phyloP scores from a whole-genome alignment of 1,140 invertebrate species.

The Aphaenogaster rudis region DNA sequence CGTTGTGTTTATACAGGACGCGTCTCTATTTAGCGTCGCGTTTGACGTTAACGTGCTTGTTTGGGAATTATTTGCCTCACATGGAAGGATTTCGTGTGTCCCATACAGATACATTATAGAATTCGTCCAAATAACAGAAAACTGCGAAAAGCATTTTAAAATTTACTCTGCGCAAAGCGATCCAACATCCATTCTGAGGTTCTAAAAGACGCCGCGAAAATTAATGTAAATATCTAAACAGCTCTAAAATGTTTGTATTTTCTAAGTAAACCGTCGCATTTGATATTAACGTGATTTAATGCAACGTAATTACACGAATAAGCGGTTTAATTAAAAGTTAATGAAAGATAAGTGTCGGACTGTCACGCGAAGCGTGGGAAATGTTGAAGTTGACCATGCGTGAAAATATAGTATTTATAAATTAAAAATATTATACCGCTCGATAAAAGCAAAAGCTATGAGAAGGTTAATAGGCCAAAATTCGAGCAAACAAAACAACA shows the following conservation, averaged over 20 bases:
- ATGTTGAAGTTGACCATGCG: background rate
- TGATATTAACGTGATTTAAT: background rate
- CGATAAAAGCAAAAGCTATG: too few relatives aligned
- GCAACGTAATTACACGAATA: background rate
- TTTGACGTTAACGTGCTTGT: slow-evolving; percentile 12
- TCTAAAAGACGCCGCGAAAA: background rate
- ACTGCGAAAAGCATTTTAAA: background rate
- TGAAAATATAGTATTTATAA: background rate
- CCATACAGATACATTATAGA: background rate
- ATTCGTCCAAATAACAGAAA: background rate
- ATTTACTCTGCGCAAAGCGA: background rate
- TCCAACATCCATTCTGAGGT: background rate
- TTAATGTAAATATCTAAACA: background rate
- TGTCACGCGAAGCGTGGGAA: slow-evolving; percentile 10
- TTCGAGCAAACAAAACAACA: too few relatives aligned
- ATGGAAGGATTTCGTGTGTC: background rate
- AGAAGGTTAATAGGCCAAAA: too few relatives aligned
- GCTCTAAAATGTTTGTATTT: background rate
- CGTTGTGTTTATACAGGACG: slow-evolving; percentile 23
- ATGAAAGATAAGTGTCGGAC: background rate
- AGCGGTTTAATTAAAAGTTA: background rate
- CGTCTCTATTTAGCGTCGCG: background rate
- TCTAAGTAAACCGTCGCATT: too few relatives aligned
- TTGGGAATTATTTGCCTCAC: background rate
- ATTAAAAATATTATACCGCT: too few relatives aligned